Evolutionary conservation across 1,140 invertebrate species (phyloP), one percentile per base, ranked within the genome.

Genomic region (Mylabris phalerata): DNA sequence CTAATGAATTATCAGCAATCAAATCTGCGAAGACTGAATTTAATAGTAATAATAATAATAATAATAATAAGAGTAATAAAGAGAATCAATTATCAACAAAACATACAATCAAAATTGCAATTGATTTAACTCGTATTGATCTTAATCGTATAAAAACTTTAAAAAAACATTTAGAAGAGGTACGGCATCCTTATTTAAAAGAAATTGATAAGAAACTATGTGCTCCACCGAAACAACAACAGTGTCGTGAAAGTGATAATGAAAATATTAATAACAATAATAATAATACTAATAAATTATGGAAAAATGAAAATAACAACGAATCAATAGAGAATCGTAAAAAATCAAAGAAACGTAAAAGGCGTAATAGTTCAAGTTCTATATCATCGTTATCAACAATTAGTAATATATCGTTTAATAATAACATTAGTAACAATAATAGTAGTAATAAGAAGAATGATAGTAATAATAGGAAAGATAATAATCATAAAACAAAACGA

Each of bases 311-410:
- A 42, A 59, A 44, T 46, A 58, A 57, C 1, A 4, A 25, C 3
- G n/a, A 25, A n/a, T 9, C 24, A 32, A 38, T 43, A 47, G 44
- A 24, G 59, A 67, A 42, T 26, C 47, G 9, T 61, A 59, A 50
- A 40, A 64, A 64, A 58, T 55, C 55, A 9, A 69, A 72, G 43
- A 80, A 79, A 63, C 71, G 79, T 51, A 79, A 80, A 75, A 70
- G 79, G 64, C 77, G 74, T 58, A 71, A 74, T 42, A 80, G 78
- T 64, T 73, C 74, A 57, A 80, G 77, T 69, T 80, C 78, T 0
- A 72, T 75, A 25, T 77, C 77, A 9, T 72, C 71, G 3, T 47
- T 68, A 50, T 74, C 72, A n/a, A 69, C 67, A 10, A 61, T 69
- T 10, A 71, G 66, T 57, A 69, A 62, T 48, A 67, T 63, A 49